These are phyloP conservation scores for Murina feae DNA, from an alignment of 2,113 vertebrate species.

Conservation along the genomic window DNA sequence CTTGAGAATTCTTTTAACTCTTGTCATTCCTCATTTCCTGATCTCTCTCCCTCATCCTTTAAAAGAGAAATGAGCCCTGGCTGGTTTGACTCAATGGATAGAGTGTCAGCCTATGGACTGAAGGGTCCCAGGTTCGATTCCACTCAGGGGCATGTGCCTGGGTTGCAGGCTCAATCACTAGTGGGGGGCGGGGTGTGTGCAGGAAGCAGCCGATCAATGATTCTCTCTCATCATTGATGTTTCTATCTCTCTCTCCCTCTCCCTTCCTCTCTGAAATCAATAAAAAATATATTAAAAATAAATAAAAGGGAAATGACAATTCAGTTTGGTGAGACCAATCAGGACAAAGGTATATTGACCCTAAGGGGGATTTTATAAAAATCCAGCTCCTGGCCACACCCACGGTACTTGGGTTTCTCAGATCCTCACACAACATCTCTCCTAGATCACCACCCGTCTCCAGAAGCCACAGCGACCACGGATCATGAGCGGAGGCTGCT, in stretches of 20 bases:
- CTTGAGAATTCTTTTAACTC: background rate
- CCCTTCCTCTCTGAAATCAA: no score
- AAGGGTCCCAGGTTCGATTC: no score
- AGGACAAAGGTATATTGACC: background rate
- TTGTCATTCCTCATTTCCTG: background rate
- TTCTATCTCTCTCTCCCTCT: no score
- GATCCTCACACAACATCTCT: background rate
- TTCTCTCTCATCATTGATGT: no score
- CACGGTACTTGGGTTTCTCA: background rate
- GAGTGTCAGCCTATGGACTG: no score
- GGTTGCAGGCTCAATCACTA: no score
- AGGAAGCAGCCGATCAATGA: no score
- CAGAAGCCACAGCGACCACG: background rate
- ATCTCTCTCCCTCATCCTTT: background rate
- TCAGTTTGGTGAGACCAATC: background rate
- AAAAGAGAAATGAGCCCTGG: no score
- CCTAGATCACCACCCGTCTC: background rate
- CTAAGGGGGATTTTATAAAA: background rate
- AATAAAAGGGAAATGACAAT: background rate
- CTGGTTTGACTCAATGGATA: no score
- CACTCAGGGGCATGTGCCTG: no score
- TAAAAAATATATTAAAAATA: no score
- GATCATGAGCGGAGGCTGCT: background rate
- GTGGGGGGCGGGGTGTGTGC: no score
- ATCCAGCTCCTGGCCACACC: background rate